Evolutionary conservation across 2,888 invertebrate species (phyloP).

Genomic region (Incurvaria masculella): DNA sequence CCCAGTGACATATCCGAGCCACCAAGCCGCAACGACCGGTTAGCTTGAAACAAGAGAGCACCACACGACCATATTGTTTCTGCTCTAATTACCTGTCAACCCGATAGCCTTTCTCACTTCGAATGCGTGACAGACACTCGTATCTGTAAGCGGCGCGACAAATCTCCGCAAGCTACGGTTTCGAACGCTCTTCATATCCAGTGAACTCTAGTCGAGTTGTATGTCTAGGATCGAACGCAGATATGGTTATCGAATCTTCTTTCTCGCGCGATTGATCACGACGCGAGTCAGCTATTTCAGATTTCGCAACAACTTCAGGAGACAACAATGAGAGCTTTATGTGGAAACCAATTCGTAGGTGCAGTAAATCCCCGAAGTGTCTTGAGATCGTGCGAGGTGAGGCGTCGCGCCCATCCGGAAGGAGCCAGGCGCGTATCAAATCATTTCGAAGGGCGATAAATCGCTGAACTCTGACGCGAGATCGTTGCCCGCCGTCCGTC

Average conservation of each 20-base stretch:
- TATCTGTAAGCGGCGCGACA: background rate
- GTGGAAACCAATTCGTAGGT: background rate
- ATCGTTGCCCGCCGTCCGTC: background rate
- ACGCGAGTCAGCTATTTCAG: too few species aligned
- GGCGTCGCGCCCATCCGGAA: background rate
- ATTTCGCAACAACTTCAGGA: too few species aligned
- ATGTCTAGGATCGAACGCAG: too few species aligned
- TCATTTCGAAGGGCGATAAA: background rate
- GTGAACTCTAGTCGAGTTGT: background rate
- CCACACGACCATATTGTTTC: background rate
- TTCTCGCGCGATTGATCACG: too few species aligned
- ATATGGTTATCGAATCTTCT: too few species aligned
- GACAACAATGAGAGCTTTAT: too few species aligned
- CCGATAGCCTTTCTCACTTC: background rate
- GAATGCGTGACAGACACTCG: background rate
- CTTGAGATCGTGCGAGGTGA: background rate
- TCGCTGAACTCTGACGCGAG: background rate
- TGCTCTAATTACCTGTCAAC: background rate
- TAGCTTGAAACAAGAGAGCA: too few species aligned
- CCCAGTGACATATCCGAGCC: too few species aligned
- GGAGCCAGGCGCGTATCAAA: background rate
- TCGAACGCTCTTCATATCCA: background rate
- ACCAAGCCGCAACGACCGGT: too few species aligned
- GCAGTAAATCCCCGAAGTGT: background rate
- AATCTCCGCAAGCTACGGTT: background rate